phyloP scores from a whole-genome alignment of 1,140 invertebrate genomes.

The Vanessa tameamea region DNA sequence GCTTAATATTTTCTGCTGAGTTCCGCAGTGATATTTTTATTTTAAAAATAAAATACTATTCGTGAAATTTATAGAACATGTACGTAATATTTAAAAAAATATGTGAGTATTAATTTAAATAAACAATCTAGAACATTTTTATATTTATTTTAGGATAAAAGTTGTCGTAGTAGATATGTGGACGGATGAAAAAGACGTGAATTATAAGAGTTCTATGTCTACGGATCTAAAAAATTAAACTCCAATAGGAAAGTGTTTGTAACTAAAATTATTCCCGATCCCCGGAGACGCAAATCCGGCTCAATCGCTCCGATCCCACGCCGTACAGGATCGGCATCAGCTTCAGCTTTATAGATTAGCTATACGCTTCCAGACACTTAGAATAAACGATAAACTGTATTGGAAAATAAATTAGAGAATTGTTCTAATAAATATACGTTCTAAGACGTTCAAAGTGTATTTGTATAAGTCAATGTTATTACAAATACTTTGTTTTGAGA shows the following conservation, averaged over 20 bases:
- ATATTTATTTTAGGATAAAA: no score
- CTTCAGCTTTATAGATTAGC: constrained; percentile 32
- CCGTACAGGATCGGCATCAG: constrained; percentile 25
- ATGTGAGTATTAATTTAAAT: no score
- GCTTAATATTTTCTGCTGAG: no score
- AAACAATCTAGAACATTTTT: no score
- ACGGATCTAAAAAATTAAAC: constrained; percentile 6
- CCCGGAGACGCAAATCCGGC: constrained; percentile 36
- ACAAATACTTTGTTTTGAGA: no score
- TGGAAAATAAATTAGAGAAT: constrained; percentile 9
- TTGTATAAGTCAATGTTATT: no score
- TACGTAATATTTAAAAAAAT: no score
- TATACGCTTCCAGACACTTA: constrained; percentile 32
- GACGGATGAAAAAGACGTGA: neutral
- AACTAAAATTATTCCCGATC: constrained; percentile 33
- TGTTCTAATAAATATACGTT: neutral
- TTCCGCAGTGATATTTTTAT: no score
- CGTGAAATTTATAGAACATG: no score
- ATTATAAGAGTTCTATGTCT: neutral
- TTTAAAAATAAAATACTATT: no score
- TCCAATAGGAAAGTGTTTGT: constrained; percentile 31
- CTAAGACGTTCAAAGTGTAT: no score
- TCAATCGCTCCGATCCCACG: constrained; percentile 31
- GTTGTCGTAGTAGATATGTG: no score
- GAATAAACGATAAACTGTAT: constrained; percentile 23